Evolutionary conservation across 2,888 invertebrate species (phyloP).

Genomic region (Cyclophora punctaria): DNA sequence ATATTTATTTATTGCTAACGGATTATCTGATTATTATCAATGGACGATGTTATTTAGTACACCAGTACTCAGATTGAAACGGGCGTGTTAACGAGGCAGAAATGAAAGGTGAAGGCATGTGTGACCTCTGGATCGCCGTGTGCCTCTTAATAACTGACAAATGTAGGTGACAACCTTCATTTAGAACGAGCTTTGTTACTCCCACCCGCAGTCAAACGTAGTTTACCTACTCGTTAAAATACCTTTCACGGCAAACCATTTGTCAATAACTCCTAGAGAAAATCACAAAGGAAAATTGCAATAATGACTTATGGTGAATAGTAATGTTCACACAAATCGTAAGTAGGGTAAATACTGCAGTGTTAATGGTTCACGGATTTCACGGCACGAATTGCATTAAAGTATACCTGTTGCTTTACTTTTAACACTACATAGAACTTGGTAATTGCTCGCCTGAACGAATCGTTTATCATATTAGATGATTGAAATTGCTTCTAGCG

Average conservation of each 20-base stretch:
- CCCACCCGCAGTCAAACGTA: conserved; percentile 12
- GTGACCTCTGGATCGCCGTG: conserved; percentile 52
- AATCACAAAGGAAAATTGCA: conserved; percentile 1
- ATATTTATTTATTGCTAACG: conserved; percentile 16
- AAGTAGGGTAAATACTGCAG: conserved; percentile 37
- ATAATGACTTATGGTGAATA: conserved; percentile 9
- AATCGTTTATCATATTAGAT: conserved; percentile 64
- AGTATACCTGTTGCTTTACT: conserved; percentile 34
- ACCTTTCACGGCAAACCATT: too few relatives aligned
- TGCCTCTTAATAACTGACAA: conserved; percentile 34
- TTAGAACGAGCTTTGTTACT: conserved; percentile 24
- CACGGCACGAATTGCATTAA: conserved; percentile 37
- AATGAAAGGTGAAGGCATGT: conserved; percentile 39
- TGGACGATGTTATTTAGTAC: conserved; percentile 30
- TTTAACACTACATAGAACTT: conserved; percentile 30
- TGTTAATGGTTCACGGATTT: conserved; percentile 53
- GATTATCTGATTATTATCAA: conserved; percentile 27
- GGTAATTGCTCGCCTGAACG: conserved; percentile 61
- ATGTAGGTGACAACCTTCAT: conserved; percentile 42
- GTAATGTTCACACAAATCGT: conserved; percentile 21
- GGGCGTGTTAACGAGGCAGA: conserved; percentile 49
- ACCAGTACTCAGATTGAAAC: conserved; percentile 36
- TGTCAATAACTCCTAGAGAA: background rate
- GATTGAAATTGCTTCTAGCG: conserved; percentile 44
- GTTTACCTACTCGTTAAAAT: too few relatives aligned